phyloP scores from a whole-genome alignment of 2,797 vertebrate genomes.

The Liparis tanakae region DNA sequence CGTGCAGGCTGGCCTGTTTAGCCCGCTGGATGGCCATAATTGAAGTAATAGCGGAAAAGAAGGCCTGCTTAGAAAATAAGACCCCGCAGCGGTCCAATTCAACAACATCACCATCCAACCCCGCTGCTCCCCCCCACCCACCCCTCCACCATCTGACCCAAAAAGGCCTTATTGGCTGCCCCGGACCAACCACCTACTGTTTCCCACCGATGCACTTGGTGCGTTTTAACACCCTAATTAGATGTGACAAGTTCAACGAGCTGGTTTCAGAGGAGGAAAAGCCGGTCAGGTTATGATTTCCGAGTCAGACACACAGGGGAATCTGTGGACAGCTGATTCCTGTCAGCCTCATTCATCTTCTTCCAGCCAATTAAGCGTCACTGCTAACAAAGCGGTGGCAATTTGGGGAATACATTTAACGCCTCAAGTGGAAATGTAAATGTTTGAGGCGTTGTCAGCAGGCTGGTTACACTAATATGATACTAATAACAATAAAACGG shows the following conservation, averaged over 20 bases:
- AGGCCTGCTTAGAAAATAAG: conserved; percentile 71
- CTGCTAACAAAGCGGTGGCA: conserved; percentile 67
- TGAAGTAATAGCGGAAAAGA: conserved; percentile 76
- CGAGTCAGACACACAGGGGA: conserved; percentile 85
- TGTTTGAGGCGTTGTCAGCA: conserved; percentile 12
- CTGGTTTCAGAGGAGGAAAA: conserved; percentile 85
- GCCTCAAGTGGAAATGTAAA: conserved; percentile 58
- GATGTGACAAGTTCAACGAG: conserved; percentile 97
- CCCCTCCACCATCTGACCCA: conserved; percentile 68
- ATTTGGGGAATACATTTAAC: conserved; percentile 57
- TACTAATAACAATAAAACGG: conserved; percentile 17
- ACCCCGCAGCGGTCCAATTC: conserved; percentile 74
- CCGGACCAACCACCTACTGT: conserved; percentile 80
- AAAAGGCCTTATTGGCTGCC: conserved; percentile 79
- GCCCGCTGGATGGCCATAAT: conserved; percentile 76
- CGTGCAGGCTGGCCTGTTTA: conserved; percentile 72
- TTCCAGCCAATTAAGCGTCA: conserved; percentile 80
- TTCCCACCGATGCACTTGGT: conserved; percentile 80
- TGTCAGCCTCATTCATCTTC: conserved; percentile 81
- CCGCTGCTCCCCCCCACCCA: conserved; percentile 21
- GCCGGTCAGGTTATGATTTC: conserved; percentile 94
- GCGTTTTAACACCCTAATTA: conserved; percentile 91
- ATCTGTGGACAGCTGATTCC: conserved; percentile 79
- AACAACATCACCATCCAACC: conserved; percentile 68
- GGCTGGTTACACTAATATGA: conserved; percentile 3